These are phyloP conservation scores for Listronotus oregonensis DNA, from an alignment of 1,140 invertebrate species.

Conservation along the genomic window DNA sequence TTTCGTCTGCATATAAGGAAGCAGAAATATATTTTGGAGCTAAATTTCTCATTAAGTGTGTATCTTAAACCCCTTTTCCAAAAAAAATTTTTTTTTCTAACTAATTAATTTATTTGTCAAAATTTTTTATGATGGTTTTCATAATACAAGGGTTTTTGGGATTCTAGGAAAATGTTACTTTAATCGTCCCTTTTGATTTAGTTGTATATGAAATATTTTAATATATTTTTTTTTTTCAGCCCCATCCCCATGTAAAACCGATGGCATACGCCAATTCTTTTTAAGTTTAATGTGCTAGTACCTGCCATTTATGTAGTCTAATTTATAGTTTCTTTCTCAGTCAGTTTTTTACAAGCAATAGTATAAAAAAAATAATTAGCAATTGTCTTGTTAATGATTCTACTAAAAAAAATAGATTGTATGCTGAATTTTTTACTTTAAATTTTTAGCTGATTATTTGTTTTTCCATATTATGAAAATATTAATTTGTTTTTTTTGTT, in stretches of 20 bases:
- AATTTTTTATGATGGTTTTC: too few species aligned
- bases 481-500: background rate
- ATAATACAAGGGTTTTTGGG: too few species aligned
- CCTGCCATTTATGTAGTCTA: slow-evolving; percentile 46
- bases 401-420: background rate
- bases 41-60: too few species aligned
- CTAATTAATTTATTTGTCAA: too few species aligned
- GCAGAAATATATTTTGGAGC: too few species aligned
- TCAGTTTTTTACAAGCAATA: slow-evolving; percentile 15
- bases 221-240: slow-evolving; percentile 68
- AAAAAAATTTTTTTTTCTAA: too few species aligned
- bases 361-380: slow-evolving; percentile 4
- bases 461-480: background rate
- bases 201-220: background rate
- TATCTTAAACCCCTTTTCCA: too few species aligned
- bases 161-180: too few species aligned
- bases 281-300: slow-evolving; percentile 67
- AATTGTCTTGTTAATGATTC: background rate
- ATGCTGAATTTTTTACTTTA: background rate
- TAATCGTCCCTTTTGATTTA: too few species aligned
- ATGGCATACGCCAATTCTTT: slow-evolving; percentile 92
- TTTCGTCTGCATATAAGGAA: too few species aligned
- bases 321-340: slow-evolving; percentile 29
- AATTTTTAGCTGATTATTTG: background rate
- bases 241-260: slow-evolving; percentile 95